Percentiles rank a stretch among this genome's conserved stretches.
These are phyloP conservation scores for Lasioglossum leucozonium DNA, from an alignment of 2,888 invertebrate species.

Conservation along the genomic window DNA sequence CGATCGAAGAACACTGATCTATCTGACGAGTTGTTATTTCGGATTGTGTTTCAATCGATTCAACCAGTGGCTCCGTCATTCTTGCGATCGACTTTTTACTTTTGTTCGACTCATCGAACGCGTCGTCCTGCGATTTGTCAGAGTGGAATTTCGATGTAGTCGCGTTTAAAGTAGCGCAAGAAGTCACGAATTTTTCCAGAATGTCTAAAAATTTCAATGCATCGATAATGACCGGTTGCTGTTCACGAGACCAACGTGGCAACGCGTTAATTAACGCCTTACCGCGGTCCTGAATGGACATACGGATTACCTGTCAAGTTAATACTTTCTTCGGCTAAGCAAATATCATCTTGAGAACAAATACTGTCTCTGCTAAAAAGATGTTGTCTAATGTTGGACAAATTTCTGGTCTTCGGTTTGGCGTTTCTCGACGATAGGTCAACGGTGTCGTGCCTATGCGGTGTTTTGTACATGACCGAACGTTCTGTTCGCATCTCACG, in stretches of 20 bases:
- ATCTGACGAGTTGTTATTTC: constrained; percentile 32
- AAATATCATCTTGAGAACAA: constrained; percentile 69
- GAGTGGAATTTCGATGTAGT: constrained; percentile 18
- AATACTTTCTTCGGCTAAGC: constrained; percentile 76
- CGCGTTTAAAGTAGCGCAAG: constrained; percentile 31
- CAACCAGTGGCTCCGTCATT: constrained; percentile 48
- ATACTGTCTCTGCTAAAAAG: constrained; percentile 82
- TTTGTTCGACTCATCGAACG: not conserved
- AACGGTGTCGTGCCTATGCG: constrained; percentile 59
- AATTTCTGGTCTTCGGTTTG: constrained; percentile 68
- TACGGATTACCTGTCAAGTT: constrained; percentile 79
- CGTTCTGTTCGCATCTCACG: constrained; percentile 79
- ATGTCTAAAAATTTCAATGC: constrained; percentile 69
- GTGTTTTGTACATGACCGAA: constrained; percentile 83
- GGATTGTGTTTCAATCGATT: constrained; percentile 32
- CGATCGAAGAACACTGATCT: constrained; percentile 71
- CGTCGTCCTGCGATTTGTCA: constrained; percentile 14
- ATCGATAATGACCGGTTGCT: not conserved
- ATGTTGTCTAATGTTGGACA: constrained; percentile 80
- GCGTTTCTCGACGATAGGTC: constrained; percentile 39
- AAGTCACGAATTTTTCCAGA: constrained; percentile 68
- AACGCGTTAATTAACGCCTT: not conserved
- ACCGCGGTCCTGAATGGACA: not conserved
- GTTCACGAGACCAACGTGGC: not conserved
- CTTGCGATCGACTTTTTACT: constrained; percentile 33